Conservation (phyloP, 1,140 invertebrate species). For the Drosophila kurseongensis region DNA sequence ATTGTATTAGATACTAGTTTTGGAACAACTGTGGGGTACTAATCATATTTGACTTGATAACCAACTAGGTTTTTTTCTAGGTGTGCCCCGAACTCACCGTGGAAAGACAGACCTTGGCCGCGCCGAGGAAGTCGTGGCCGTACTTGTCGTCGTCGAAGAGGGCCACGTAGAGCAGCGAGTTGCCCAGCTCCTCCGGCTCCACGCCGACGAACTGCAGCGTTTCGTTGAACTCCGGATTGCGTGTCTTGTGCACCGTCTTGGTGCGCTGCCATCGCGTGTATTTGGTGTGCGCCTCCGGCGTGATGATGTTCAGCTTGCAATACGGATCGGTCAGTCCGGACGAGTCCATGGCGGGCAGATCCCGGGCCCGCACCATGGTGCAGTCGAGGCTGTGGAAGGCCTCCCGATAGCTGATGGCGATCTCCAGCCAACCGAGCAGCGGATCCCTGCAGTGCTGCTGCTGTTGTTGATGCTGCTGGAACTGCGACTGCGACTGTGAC, state of each 20-base stretch:
- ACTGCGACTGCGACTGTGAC: constrained; percentile 30
- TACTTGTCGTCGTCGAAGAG: constrained; percentile 94
- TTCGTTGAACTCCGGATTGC: constrained; percentile 97
- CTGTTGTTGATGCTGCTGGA: constrained; percentile 20
- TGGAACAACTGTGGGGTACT: no score
- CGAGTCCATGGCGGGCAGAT: constrained; percentile 94
- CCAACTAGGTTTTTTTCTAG: neutral
- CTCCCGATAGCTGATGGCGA: constrained; percentile 92
- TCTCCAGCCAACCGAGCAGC: constrained; percentile 89
- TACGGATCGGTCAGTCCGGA: constrained; percentile 96
- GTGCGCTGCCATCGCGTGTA: constrained; percentile 86
- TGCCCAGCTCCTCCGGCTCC: constrained; percentile 87
- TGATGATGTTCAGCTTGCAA: constrained; percentile 93
- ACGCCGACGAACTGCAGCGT: constrained; percentile 95
- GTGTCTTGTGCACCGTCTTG: constrained; percentile 95
- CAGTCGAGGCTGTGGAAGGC: constrained; percentile 91
- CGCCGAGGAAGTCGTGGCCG: constrained; percentile 94
- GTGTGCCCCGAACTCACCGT: constrained; percentile 67
- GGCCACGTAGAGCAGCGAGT: constrained; percentile 89
- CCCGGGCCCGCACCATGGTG: constrained; percentile 90
- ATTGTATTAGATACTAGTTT: no score
- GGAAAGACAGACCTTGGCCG: constrained; percentile 87
- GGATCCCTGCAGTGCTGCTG: constrained; percentile 82
- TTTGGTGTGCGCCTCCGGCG: constrained; percentile 75
- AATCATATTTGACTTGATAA: no score